Evolutionary conservation across 2,113 vertebrate species (phyloP).

Genomic region (Microtus ochrogaster): DNA sequence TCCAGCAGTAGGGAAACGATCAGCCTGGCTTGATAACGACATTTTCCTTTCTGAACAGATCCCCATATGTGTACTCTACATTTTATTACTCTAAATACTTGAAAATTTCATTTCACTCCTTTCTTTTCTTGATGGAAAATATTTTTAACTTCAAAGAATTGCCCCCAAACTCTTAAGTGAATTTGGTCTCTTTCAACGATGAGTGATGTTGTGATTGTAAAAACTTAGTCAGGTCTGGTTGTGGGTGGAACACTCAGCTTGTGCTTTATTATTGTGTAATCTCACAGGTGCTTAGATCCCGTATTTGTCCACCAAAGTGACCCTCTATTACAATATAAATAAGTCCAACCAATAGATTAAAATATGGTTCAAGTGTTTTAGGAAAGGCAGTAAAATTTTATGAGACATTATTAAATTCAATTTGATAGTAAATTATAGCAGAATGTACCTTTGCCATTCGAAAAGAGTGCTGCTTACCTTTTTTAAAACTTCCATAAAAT

Average conservation of each 20-base stretch:
- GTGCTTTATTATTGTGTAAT: not conserved
- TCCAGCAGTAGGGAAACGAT: not conserved
- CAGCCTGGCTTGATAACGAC: not conserved
- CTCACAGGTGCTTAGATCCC: not conserved
- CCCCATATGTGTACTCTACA: not conserved
- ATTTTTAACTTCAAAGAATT: constrained; percentile 3
- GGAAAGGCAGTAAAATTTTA: not conserved
- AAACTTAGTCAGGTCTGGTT: not conserved
- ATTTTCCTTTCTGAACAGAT: not conserved
- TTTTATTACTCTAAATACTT: constrained; percentile 34
- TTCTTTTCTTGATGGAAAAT: not conserved
- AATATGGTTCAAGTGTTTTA: not conserved
- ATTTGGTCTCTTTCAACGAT: constrained; percentile 10
- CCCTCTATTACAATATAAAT: not conserved
- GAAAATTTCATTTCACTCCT: not conserved
- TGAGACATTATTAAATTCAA: not conserved
- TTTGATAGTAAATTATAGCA: not conserved
- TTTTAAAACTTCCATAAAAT: not conserved
- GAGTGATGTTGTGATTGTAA: not conserved
- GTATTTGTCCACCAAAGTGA: not conserved
- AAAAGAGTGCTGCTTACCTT: not conserved
- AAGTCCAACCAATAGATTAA: not conserved
- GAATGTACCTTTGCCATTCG: not conserved
- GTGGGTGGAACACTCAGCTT: not conserved
- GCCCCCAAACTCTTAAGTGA: not conserved